Evolutionary conservation across 2,888 invertebrate genomes (phyloP).

Genomic region (Drosophila demipolita): DNA sequence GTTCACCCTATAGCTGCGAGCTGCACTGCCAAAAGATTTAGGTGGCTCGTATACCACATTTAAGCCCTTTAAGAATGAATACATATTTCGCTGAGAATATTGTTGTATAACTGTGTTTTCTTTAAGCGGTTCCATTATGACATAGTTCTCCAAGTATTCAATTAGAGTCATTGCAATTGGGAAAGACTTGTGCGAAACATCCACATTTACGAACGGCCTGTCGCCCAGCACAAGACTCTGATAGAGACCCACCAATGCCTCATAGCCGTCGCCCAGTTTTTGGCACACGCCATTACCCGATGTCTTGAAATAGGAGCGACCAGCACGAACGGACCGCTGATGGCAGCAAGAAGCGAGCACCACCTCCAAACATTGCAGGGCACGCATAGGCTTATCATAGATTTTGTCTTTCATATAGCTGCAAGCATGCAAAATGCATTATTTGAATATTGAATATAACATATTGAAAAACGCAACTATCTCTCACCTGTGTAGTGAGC

Average conservation of each 20-base stretch:
- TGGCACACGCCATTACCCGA: constrained; percentile 68
- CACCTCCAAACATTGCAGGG: constrained; percentile 88
- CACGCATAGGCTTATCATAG: constrained; percentile 84
- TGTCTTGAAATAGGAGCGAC: constrained; percentile 91
- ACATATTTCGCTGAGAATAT: constrained; percentile 14
- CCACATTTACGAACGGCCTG: constrained; percentile 95
- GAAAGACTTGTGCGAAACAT: constrained; percentile 94
- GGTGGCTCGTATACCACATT: constrained; percentile 80
- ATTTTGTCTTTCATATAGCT: constrained; percentile 80
- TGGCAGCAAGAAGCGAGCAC: constrained; percentile 87
- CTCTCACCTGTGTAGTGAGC: constrained; percentile 74
- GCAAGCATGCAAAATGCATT: background rate
- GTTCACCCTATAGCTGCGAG: constrained; percentile 74
- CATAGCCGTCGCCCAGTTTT: constrained; percentile 91
- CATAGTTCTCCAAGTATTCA: constrained; percentile 84
- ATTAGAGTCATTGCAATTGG: constrained; percentile 87
- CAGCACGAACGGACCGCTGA: constrained; percentile 70
- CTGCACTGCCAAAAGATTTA: constrained; percentile 53
- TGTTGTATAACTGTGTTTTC: constrained; percentile 4
- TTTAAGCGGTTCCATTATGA: constrained; percentile 4
- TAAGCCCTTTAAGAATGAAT: constrained; percentile 69
- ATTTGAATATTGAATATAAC: background rate
- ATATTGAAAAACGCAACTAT: background rate
- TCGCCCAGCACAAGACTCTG: constrained; percentile 96
- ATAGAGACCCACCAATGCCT: constrained; percentile 97